A percentile compares a stretch with the other conserved stretches of the same genome.
Evolutionary conservation across 2,797 vertebrate species (phyloP).

Genomic region (Trachops cirrhosus): DNA sequence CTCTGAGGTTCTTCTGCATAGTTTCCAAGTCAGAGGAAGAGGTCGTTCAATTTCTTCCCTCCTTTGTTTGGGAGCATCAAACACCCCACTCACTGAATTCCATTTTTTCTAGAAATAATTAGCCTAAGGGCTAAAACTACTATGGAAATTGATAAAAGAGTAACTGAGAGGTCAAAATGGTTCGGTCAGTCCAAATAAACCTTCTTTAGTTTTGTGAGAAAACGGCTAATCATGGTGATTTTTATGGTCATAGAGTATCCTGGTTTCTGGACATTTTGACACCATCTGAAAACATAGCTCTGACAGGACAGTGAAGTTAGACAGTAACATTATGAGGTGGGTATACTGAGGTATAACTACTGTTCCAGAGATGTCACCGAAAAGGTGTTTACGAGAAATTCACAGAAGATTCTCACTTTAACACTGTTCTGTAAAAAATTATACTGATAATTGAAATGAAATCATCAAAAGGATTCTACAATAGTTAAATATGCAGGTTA

Average conservation of each 20-base stretch:
- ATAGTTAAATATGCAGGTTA: background rate
- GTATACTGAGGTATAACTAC: background rate
- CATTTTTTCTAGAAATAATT: background rate
- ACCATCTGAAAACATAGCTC: background rate
- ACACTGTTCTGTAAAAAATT: background rate
- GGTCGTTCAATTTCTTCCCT: background rate
- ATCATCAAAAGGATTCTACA: background rate
- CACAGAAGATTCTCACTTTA: background rate
- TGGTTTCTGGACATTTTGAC: conserved; percentile 1
- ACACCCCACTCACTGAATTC: background rate
- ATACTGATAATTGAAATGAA: background rate
- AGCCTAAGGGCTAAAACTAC: background rate
- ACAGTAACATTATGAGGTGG: background rate
- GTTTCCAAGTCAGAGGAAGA: background rate
- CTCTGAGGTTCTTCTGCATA: background rate
- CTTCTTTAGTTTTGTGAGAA: background rate
- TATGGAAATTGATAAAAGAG: background rate
- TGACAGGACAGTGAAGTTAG: background rate
- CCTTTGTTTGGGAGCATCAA: background rate
- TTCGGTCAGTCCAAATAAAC: background rate
- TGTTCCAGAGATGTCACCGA: background rate
- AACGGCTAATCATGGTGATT: background rate
- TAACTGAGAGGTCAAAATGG: background rate
- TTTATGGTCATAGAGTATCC: background rate
- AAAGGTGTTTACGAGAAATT: background rate